Evolutionary conservation across 2,113 vertebrate genomes (phyloP), one percentile per base, ranked within the genome.

Genomic region (Sander lucioperca): DNA sequence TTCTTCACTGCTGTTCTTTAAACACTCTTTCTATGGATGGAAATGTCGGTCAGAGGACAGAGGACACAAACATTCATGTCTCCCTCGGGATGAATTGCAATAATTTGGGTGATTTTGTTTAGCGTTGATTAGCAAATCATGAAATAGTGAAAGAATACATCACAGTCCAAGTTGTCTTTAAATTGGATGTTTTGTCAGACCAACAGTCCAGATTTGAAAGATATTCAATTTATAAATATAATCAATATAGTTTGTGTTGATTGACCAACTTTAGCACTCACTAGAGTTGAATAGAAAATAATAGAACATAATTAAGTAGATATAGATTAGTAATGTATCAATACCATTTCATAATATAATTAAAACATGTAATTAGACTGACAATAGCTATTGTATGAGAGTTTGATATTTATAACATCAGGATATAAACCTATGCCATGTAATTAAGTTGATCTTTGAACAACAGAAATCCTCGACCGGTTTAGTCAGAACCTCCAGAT

Each of bases 401-500:
- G 6, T 45, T 54, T 62, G 1, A n/a, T 48, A 36, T 51, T 54
- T 43, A 43, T 25, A 23, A 63, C 13, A 51, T 36, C 27, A 63
- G 57, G 2, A 51, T 36, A 39, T 19, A 13, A 39, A 39, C 1
- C 36, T 33, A 8, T 14, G 27, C 12, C 11, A 36, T 3, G 19
- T 30, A 18, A 50, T 23, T 45, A 43, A 15, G 19, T 45, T 30
- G 15, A 18, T 10, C 7, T 61, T n/a, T 21, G 21, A 50, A 50
- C 16, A 51, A 5, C 7, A 25, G 56, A 27, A 57, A 57, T 56
- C 10, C 21, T 10, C 25, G 15, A 2, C 25, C 13, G 30, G 61
- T 72, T 69, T 4, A n/a, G 50, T 54, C 58, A 25, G 48, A 69
- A 62, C 30, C 18, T 27, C 12, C 33, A 57, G 27, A 64, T 74